Evolutionary conservation across 2,888 invertebrate genomes (phyloP).

Genomic region (Aproaerema taeniolella): DNA sequence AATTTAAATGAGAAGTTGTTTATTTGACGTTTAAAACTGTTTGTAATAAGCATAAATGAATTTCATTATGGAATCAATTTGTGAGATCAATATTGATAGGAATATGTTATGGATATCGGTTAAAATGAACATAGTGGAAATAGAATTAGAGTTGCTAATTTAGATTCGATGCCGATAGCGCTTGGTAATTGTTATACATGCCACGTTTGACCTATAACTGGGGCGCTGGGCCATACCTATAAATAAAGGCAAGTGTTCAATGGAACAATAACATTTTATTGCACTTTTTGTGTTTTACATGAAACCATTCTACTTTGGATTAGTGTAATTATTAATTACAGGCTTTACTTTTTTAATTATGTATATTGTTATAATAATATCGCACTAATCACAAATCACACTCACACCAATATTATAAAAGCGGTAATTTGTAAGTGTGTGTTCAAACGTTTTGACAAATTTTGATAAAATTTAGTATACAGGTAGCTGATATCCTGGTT

Average conservation of each 20-base stretch:
- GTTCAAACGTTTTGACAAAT: no score
- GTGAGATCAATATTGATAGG: not conserved
- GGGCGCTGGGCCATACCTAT: constrained; percentile 18
- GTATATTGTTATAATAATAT: no score
- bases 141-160: constrained; percentile 24
- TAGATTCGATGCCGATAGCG: constrained; percentile 25
- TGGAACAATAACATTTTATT: not conserved
- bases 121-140: constrained; percentile 19
- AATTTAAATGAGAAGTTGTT: constrained; percentile 2
- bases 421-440: no score
- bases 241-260: constrained; percentile 11
- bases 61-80: constrained; percentile 5
- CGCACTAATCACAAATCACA: no score
- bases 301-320: no score
- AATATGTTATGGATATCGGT: constrained; percentile 9
- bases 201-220: constrained; percentile 21
- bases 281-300: no score
- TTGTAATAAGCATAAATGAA: not conserved
- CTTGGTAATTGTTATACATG: constrained; percentile 21
- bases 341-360: no score
- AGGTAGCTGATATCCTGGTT: no score
- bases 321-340: no score
- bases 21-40: constrained; percentile 2
- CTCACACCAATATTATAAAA: no score
- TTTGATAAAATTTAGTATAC: no score